A percentile compares a stretch with the other conserved stretches of the same genome.
phyloP scores from a whole-genome alignment of 2,797 vertebrate species.

The Pseudopleuronectes americanus region DNA sequence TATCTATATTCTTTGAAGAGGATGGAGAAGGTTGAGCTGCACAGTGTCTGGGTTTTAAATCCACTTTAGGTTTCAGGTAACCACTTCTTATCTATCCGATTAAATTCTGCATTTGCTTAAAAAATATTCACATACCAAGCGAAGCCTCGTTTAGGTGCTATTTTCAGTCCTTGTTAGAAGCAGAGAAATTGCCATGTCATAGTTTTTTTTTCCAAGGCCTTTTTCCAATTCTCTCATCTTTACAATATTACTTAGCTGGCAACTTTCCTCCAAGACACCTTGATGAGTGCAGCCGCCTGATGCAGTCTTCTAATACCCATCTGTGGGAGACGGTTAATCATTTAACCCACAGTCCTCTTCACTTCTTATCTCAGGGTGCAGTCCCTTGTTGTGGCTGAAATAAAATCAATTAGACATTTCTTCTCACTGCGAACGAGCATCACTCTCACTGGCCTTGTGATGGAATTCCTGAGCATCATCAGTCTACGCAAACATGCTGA shows the following conservation, averaged over 20 bases:
- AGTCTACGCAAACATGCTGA: slow-evolving; percentile 21
- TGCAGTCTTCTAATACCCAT: slow-evolving; percentile 25
- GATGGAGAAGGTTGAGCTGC: too few species aligned
- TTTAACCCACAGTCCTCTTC: slow-evolving; percentile 31
- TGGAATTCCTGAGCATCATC: slow-evolving; percentile 40
- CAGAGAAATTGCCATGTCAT: slow-evolving; percentile 44
- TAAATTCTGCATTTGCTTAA: too few species aligned
- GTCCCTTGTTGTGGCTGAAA: slow-evolving; percentile 30
- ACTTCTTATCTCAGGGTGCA: slow-evolving; percentile 11
- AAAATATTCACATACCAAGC: not conserved
- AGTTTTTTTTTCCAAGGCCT: slow-evolving; percentile 39
- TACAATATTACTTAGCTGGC: slow-evolving; percentile 40
- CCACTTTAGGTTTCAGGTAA: not conserved
- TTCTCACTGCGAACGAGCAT: slow-evolving; percentile 22
- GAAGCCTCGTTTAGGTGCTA: not conserved
- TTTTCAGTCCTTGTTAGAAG: slow-evolving; percentile 39
- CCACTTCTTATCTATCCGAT: not conserved
- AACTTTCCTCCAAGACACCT: slow-evolving; percentile 48
- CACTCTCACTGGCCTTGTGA: slow-evolving; percentile 47
- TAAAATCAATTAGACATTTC: slow-evolving; percentile 35
- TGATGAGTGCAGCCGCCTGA: slow-evolving; percentile 35
- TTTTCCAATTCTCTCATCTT: slow-evolving; percentile 30
- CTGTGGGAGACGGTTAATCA: slow-evolving; percentile 23
- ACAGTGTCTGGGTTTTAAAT: too few species aligned
- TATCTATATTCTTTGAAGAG: not conserved